A percentile compares a stretch with the other conserved stretches of the same genome.
Conservation (phyloP, 2,888 invertebrate species). For the Psylliodes chrysocephalus region DNA sequence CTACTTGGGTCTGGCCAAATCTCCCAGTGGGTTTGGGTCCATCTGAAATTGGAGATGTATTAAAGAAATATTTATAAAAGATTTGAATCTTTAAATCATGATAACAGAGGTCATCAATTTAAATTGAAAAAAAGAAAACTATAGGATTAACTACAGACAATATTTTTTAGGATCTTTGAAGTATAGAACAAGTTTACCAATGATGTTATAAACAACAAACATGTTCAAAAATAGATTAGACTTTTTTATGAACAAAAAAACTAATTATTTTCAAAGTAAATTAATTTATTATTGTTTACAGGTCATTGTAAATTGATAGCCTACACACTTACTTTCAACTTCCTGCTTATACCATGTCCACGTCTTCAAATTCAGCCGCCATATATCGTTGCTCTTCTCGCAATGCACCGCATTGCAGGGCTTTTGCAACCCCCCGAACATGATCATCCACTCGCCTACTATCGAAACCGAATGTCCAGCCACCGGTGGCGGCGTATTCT, state of each 20-base stretch:
- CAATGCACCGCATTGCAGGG: constrained; percentile 61
- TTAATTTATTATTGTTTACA: no score
- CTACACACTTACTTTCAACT: constrained; percentile 65
- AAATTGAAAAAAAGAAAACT: no score
- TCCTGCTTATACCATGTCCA: constrained; percentile 82
- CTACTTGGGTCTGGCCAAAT: constrained; percentile 93
- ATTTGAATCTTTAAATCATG: no score
- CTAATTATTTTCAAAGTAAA: neutral
- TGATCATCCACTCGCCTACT: constrained; percentile 82
- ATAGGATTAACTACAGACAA: no score
- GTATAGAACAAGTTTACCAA: no score
- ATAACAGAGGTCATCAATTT: neutral
- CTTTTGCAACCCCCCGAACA: constrained; percentile 70
- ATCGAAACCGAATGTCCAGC: constrained; percentile 95
- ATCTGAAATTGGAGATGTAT: no score
- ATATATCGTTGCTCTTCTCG: constrained; percentile 81
- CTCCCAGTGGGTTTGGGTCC: constrained; percentile 63
- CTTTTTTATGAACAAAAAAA: no score
- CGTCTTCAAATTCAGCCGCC: constrained; percentile 84
- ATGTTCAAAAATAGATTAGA: no score
- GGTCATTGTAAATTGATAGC: no score
- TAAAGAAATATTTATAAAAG: no score
- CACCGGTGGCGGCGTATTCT: constrained; percentile 78
- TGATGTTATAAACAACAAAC: no score
- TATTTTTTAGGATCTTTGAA: no score